A percentile compares a stretch with the other conserved stretches of the same genome.
Conservation (phyloP, 2,888 invertebrate species). For the Anodontia alba region DNA sequence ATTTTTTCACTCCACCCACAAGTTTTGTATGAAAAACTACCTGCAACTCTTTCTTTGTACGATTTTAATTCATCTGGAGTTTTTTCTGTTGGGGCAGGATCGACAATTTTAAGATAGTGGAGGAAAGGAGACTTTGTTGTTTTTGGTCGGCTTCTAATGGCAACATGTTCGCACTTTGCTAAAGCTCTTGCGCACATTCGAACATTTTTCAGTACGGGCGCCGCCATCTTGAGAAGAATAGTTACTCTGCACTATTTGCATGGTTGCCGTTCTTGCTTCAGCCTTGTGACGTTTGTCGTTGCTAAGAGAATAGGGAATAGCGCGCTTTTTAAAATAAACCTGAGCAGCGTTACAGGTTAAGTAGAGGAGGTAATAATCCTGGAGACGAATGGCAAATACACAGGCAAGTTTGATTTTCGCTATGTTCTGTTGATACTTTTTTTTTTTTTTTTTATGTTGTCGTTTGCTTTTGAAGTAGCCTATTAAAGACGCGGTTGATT, state of each 20-base stretch:
- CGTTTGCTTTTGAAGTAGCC: too few species aligned
- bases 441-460: too few species aligned
- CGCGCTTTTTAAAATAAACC: too few species aligned
- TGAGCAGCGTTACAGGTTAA: too few species aligned
- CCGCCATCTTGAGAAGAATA: constrained; percentile 35
- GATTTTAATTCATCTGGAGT: neutral
- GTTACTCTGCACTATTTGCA: neutral
- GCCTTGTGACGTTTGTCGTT: neutral
- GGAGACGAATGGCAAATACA: too few species aligned
- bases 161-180: neutral
- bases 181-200: neutral
- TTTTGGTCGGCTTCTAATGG: neutral
- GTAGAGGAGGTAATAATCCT: too few species aligned
- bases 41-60: neutral
- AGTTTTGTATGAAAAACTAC: neutral
- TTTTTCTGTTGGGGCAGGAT: neutral
- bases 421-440: too few species aligned
- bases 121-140: neutral
- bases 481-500: too few species aligned
- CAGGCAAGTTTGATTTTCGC: too few species aligned
- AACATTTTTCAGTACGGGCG: constrained; percentile 36
- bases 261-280: neutral
- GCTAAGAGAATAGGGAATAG: too few species aligned
- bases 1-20: neutral
- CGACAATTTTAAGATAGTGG: neutral